Evolutionary conservation across 2,888 invertebrate genomes (phyloP).

Genomic region (Drosophila antonietae): DNA sequence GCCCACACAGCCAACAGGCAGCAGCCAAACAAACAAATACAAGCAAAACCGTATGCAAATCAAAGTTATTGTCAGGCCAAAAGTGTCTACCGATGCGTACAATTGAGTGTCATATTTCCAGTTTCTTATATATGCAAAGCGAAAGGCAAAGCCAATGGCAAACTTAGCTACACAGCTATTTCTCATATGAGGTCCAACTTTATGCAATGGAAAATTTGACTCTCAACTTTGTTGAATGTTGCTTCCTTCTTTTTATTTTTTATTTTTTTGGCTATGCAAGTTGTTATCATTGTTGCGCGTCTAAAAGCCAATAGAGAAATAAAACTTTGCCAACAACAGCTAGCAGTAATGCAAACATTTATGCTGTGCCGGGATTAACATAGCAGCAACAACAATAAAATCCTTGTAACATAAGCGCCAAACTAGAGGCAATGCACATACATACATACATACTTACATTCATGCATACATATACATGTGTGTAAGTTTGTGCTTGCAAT

Average conservation of each 20-base stretch:
- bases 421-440: constrained; percentile 16
- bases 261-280: constrained; percentile 50
- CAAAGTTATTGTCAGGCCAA: constrained; percentile 77
- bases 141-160: constrained; percentile 19
- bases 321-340: constrained; percentile 62
- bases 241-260: not conserved
- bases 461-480: not conserved
- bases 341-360: constrained; percentile 61
- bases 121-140: constrained; percentile 64
- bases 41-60: constrained; percentile 64
- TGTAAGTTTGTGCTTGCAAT: constrained; percentile 55
- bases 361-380: constrained; percentile 68
- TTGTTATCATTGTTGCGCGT: constrained; percentile 79
- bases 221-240: constrained; percentile 36
- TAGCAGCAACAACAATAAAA: constrained; percentile 37
- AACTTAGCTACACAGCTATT: not conserved
- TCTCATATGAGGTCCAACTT: constrained; percentile 59
- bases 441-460: not conserved
- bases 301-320: constrained; percentile 74
- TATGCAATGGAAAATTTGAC: constrained; percentile 39
- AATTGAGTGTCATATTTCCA: constrained; percentile 79
- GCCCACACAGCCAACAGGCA: constrained; percentile 2
- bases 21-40: constrained; percentile 38
- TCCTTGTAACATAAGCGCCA: constrained; percentile 36
- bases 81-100: constrained; percentile 77